A percentile compares a stretch with the other conserved stretches of the same genome.
Evolutionary conservation across 2,888 invertebrate genomes (phyloP).

Genomic region (Leuctra nigra): DNA sequence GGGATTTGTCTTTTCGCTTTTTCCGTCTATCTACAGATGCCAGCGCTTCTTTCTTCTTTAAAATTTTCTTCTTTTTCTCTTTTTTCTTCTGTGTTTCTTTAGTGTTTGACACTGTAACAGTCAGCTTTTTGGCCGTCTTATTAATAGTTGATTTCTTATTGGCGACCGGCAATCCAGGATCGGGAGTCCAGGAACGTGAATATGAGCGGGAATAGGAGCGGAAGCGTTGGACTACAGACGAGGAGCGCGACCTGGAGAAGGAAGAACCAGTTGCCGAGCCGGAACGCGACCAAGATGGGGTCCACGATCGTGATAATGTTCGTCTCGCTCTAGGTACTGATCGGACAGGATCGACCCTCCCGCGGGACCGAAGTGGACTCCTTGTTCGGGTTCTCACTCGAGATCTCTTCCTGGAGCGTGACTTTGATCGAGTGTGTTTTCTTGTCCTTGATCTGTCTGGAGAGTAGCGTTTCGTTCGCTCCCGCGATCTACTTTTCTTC

Average conservation of each 20-base stretch:
- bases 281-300: conserved; percentile 53
- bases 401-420: conserved; percentile 35
- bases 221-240: conserved; percentile 19
- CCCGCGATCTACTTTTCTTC: conserved; percentile 7
- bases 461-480: neutral
- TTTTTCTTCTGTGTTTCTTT: conserved; percentile 40
- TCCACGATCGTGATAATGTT: conserved; percentile 37
- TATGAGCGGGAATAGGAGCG: conserved; percentile 30
- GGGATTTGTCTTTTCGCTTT: conserved; percentile 39
- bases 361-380: conserved; percentile 31
- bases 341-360: conserved; percentile 20
- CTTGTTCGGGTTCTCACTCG: conserved; percentile 38
- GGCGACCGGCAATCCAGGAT: conserved; percentile 23
- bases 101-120: conserved; percentile 50
- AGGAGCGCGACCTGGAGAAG: conserved; percentile 23
- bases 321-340: conserved; percentile 3
- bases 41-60: conserved; percentile 37
- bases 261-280: conserved; percentile 28
- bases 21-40: conserved; percentile 30
- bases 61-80: conserved; percentile 36
- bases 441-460: conserved; percentile 33
- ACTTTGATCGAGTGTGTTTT: conserved; percentile 37
- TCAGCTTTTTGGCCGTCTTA: conserved; percentile 46
- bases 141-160: conserved; percentile 18
- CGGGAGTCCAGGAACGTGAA: conserved; percentile 32